Evolutionary conservation across 1,140 invertebrate species (phyloP).

Genomic region (Neelides sp.): DNA sequence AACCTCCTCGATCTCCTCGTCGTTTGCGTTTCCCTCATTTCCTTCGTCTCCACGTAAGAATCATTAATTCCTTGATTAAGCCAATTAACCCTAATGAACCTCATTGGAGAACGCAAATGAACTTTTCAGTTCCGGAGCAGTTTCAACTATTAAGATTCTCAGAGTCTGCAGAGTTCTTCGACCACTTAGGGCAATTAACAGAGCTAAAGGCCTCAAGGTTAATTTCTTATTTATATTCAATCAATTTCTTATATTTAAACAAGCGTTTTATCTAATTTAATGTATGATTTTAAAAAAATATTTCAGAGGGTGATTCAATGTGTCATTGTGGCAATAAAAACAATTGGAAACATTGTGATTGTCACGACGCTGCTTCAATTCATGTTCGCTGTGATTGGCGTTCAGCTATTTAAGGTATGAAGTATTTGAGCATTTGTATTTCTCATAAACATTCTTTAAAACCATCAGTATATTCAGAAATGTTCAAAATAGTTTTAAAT

Average conservation of each 20-base stretch:
- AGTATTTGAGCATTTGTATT: background rate
- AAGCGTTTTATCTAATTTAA: background rate
- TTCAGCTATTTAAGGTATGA: conserved; percentile 97
- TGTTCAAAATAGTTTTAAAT: too few species aligned
- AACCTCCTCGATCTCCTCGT: conserved; percentile 96
- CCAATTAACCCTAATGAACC: background rate
- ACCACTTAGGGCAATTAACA: conserved; percentile 95
- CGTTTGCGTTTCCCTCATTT: conserved; percentile 92
- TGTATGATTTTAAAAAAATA: background rate
- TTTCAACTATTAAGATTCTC: conserved; percentile 98
- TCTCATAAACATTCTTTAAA: background rate
- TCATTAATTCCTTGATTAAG: background rate
- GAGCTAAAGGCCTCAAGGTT: conserved; percentile 99
- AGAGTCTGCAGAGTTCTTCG: conserved; percentile 92
- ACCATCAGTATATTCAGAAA: conserved; percentile 1
- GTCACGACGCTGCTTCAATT: conserved; percentile 97
- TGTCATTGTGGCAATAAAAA: conserved; percentile 97
- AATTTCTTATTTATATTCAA: conserved; percentile 28
- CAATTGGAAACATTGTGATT: conserved; percentile 97
- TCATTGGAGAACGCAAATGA: too few species aligned
- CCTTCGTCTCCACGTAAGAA: conserved; percentile 70
- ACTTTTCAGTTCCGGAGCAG: conserved; percentile 70
- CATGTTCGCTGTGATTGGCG: conserved; percentile 99
- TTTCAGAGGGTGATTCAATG: conserved; percentile 93
- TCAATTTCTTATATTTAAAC: background rate